phyloP scores from a whole-genome alignment of 2,888 invertebrate species.

The Mechanitis messenoides region DNA sequence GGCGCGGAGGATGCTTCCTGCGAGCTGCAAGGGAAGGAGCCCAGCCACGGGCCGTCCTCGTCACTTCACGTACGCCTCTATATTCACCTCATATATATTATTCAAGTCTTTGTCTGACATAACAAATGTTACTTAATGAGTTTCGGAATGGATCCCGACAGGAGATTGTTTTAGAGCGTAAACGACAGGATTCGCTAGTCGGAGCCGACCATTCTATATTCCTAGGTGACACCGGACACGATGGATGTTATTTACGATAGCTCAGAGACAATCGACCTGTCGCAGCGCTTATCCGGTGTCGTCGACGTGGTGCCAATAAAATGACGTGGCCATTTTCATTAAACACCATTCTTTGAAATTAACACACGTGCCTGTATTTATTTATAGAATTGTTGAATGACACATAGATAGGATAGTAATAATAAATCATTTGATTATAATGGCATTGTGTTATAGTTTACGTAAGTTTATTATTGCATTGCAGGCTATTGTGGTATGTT shows the following conservation, averaged over 20 bases:
- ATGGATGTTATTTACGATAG: conserved; percentile 72
- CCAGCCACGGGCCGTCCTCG: conserved; percentile 40
- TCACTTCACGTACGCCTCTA: conserved; percentile 36
- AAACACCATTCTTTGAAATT: conserved; percentile 66
- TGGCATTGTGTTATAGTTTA: conserved; percentile 22
- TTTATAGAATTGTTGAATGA: conserved; percentile 62
- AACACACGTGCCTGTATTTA: conserved; percentile 62
- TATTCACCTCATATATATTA: conserved; percentile 15
- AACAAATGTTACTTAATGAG: conserved; percentile 21
- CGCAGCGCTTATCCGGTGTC: conserved; percentile 71
- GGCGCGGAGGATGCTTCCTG: conserved; percentile 67
- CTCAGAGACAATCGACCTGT: conserved; percentile 71
- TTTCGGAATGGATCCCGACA: conserved; percentile 12
- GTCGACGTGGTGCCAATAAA: conserved; percentile 63
- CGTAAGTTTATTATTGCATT: conserved; percentile 19
- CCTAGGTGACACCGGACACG: conserved; percentile 67
- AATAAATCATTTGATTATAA: conserved; percentile 27
- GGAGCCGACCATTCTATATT: conserved; percentile 62
- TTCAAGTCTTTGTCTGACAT: conserved; percentile 31
- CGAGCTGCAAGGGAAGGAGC: conserved; percentile 43
- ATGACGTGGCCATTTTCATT: conserved; percentile 73
- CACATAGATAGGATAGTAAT: conserved; percentile 35
- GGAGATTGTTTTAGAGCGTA: conserved; percentile 18
- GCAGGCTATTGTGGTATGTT: conserved; percentile 18
- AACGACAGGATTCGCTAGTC: conserved; percentile 53